phyloP scores from a whole-genome alignment of 2,888 invertebrate species.

The Dinocampus coccinellae region DNA sequence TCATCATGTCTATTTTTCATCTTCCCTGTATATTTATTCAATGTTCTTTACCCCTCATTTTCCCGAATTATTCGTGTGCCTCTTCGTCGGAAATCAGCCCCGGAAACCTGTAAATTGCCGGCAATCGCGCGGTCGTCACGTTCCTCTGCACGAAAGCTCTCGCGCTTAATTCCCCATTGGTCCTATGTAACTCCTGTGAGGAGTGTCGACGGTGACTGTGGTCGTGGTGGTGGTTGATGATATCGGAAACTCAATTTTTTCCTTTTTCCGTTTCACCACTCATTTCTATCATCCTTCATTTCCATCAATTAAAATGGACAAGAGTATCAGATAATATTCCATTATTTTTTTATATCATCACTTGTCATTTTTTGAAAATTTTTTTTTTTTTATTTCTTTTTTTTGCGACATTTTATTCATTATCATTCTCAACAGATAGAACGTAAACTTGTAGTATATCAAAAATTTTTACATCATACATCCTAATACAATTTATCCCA shows the following conservation, averaged over 20 bases:
- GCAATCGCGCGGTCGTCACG: constrained; percentile 33
- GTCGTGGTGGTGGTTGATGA: constrained; percentile 1
- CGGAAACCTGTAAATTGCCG: constrained; percentile 33
- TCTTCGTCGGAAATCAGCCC: background rate
- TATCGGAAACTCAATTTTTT: constrained; percentile 17
- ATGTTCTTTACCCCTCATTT: background rate
- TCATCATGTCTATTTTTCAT: background rate
- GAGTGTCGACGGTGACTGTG: background rate
- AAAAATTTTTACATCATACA: no score
- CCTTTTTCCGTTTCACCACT: background rate
- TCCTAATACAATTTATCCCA: no score
- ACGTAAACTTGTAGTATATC: no score
- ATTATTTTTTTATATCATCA: no score
- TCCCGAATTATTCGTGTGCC: constrained; percentile 9
- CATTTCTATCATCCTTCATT: background rate
- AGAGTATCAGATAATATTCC: background rate
- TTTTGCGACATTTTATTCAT: no score
- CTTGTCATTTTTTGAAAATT: no score
- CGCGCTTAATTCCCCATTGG: constrained; percentile 7
- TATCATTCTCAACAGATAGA: no score
- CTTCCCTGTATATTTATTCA: background rate
- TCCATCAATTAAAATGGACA: constrained; percentile 4
- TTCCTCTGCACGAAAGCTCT: constrained; percentile 7
- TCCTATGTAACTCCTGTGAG: background rate
- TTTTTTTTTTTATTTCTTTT: no score